A percentile compares a stretch with the other conserved stretches of the same genome.
These are phyloP conservation scores for Rhea pennata DNA, from an alignment of 2,113 vertebrate genomes.

Conservation along the genomic window DNA sequence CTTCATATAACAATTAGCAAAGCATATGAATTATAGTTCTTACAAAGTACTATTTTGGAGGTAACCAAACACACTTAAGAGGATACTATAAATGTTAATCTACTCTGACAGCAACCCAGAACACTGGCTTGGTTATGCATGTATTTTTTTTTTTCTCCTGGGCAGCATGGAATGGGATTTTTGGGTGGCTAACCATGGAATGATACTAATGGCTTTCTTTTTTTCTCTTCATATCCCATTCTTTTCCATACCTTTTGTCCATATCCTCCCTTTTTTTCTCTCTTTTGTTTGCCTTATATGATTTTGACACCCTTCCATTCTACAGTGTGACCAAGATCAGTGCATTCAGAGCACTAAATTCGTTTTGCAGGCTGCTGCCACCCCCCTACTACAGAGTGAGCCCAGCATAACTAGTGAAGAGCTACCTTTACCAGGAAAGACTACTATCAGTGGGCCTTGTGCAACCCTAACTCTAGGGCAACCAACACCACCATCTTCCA, in stretches of 20 bases:
- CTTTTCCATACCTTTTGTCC: conserved; percentile 13
- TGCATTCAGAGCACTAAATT: conserved; percentile 99
- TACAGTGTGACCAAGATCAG: conserved; percentile 98
- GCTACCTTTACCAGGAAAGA: conserved; percentile 81
- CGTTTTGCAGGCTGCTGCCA: conserved; percentile 97
- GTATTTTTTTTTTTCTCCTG: neutral
- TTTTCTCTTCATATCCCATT: conserved; percentile 72
- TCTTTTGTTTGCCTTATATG: conserved; percentile 27
- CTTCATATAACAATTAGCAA: neutral
- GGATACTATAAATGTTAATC: neutral
- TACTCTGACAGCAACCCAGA: neutral
- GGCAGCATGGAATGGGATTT: conserved; percentile 52
- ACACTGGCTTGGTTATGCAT: neutral
- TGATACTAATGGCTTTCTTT: conserved; percentile 79
- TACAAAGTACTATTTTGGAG: neutral
- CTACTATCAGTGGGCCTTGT: conserved; percentile 85
- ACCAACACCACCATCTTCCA: conserved; percentile 93
- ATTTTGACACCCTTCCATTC: conserved; percentile 66
- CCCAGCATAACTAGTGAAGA: conserved; percentile 89
- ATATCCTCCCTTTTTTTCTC: conserved; percentile 11
- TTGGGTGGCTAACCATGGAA: conserved; percentile 49
- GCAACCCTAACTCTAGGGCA: conserved; percentile 88
- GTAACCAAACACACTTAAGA: neutral
- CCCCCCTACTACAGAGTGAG: conserved; percentile 92
- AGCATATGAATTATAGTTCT: neutral